Conservation (phyloP, 2,113 vertebrate genomes). For the Shinisaurus crocodilurus region DNA sequence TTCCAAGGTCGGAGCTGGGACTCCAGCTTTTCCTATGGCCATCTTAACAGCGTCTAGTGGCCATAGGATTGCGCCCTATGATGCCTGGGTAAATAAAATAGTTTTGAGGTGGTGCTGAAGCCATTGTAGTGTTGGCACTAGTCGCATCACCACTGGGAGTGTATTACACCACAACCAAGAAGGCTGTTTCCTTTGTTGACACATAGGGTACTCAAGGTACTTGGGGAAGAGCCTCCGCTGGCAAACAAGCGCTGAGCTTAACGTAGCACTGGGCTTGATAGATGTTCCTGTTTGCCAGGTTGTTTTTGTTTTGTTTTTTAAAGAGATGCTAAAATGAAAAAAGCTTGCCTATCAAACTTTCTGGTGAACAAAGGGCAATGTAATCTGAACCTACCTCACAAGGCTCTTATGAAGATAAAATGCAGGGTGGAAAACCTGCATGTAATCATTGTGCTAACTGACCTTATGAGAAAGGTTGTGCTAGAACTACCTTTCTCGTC, state of each 20-base stretch:
- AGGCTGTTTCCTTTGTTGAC: neutral
- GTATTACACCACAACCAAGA: neutral
- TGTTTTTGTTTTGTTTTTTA: neutral
- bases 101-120: neutral
- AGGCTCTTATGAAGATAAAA: accelerated
- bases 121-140: neutral
- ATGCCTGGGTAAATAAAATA: neutral
- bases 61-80: too few species aligned
- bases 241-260: neutral
- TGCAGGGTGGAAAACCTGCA: accelerated
- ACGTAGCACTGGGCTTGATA: neutral
- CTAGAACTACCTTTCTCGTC: neutral
- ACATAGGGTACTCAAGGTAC: neutral
- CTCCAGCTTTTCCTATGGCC: too few species aligned
- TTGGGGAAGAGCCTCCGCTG: neutral
- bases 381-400: neutral
- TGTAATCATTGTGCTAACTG: accelerated
- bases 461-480: neutral
- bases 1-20: too few species aligned
- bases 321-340: neutral
- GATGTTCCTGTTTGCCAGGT: neutral
- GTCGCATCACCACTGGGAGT: neutral
- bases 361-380: neutral
- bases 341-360: accelerated
- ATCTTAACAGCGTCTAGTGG: too few species aligned